Evolutionary conservation across 2,888 invertebrate species (phyloP).

Genomic region (Notodonta dromedarius): DNA sequence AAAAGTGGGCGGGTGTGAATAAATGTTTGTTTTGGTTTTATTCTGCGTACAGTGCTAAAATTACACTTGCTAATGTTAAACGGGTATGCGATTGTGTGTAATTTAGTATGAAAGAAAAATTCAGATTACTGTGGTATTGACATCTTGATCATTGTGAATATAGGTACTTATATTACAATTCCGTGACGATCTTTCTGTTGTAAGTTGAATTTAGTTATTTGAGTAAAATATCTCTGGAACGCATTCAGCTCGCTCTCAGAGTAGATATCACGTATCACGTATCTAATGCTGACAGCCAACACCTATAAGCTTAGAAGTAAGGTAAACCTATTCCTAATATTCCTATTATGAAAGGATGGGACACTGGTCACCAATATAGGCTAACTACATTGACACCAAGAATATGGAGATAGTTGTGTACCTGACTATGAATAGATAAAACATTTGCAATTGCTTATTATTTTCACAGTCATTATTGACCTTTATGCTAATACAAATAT

Average conservation of each 20-base stretch:
- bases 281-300: too few species aligned
- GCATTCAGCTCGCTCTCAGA: too few species aligned
- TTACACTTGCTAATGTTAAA: conserved; percentile 24
- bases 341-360: too few species aligned
- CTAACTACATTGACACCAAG: too few species aligned
- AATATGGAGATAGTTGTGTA: neutral
- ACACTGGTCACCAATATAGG: too few species aligned
- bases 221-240: too few species aligned
- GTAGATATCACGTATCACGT: too few species aligned
- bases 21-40: conserved; percentile 21
- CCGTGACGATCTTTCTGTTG: neutral
- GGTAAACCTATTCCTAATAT: too few species aligned
- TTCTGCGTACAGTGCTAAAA: conserved; percentile 32
- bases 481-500: conserved; percentile 5
- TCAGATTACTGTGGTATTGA: conserved; percentile 3
- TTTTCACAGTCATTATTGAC: conserved; percentile 5
- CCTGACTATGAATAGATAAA: neutral
- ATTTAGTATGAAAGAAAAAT: conserved; percentile 12
- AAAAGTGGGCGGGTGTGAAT: conserved; percentile 21
- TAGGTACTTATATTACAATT: neutral
- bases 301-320: too few species aligned
- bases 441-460: neutral
- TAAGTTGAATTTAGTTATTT: too few species aligned
- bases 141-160: neutral
- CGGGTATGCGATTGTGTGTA: conserved; percentile 17